Evolutionary conservation across 2,888 invertebrate species (phyloP).

Genomic region (Orchesellides sinensis): DNA sequence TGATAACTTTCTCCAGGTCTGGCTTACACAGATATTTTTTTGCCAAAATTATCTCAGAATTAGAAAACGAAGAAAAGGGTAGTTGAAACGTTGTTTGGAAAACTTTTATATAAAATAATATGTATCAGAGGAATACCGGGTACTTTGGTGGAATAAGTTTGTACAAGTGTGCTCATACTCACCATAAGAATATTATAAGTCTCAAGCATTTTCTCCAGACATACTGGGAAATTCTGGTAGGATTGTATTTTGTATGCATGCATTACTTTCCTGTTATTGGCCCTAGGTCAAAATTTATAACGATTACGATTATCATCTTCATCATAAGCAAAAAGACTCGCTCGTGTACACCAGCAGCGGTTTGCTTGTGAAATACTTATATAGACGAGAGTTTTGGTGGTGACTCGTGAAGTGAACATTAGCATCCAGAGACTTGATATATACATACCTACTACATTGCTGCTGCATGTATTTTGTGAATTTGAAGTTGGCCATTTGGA

Average conservation of each 20-base stretch:
- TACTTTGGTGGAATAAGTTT: neutral
- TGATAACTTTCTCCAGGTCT: too few species aligned
- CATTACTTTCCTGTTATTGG: conserved; percentile 46
- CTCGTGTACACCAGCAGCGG: too few species aligned
- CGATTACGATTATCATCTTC: conserved; percentile 57
- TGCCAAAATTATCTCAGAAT: neutral
- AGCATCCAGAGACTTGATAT: too few species aligned
- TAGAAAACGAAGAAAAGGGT: neutral
- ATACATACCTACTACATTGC: too few species aligned
- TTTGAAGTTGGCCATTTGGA: conserved; percentile 54
- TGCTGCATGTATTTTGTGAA: too few species aligned
- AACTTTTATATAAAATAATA: conserved; percentile 24
- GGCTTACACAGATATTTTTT: neutral
- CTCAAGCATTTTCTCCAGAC: too few species aligned
- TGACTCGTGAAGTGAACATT: too few species aligned
- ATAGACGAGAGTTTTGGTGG: conserved; percentile 12
- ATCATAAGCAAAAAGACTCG: conserved; percentile 34
- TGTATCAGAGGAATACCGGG: neutral
- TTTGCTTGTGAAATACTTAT: neutral
- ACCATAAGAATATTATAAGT: too few species aligned
- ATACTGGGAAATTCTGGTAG: neutral
- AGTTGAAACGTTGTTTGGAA: too few species aligned
- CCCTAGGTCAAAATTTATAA: conserved; percentile 63
- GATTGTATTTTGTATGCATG: conserved; percentile 19
- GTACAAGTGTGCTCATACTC: neutral